phyloP scores from a whole-genome alignment of 2,888 invertebrate species.

The Allygus modestus region DNA sequence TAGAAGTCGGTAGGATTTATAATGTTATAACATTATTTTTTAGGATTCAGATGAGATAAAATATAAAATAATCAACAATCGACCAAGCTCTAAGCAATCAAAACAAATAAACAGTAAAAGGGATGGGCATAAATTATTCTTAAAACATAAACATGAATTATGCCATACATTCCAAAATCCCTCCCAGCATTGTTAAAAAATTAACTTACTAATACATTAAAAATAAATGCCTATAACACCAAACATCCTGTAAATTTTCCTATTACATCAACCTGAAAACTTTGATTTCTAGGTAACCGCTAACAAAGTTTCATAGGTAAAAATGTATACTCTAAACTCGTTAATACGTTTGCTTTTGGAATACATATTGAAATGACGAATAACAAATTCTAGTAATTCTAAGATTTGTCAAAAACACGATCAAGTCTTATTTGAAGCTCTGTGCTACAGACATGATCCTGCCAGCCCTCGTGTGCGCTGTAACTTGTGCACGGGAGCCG shows the following conservation, averaged over 20 bases:
- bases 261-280: neutral
- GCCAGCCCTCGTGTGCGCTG: conserved; percentile 40
- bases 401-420: conserved; percentile 50
- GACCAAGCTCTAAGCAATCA: no score
- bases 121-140: no score
- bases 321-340: conserved; percentile 32
- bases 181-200: conserved; percentile 3
- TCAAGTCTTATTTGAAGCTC: conserved; percentile 59
- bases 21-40: no score
- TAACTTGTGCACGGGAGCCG: conserved; percentile 43
- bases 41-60: no score
- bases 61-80: no score
- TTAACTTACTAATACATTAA: neutral
- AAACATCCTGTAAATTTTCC: neutral
- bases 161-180: neutral
- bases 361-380: conserved; percentile 29
- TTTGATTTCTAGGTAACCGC: neutral
- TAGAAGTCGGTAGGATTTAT: no score
- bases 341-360: conserved; percentile 51
- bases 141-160: neutral
- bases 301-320: conserved; percentile 8
- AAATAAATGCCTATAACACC: conserved; percentile 11
- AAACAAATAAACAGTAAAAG: no score
- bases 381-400: conserved; percentile 48
- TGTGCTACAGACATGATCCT: conserved; percentile 33